A percentile compares a stretch with the other conserved stretches of the same genome.
These are phyloP conservation scores for Hoplias malabaricus DNA, from an alignment of 2,113 vertebrate genomes.

Conservation along the genomic window DNA sequence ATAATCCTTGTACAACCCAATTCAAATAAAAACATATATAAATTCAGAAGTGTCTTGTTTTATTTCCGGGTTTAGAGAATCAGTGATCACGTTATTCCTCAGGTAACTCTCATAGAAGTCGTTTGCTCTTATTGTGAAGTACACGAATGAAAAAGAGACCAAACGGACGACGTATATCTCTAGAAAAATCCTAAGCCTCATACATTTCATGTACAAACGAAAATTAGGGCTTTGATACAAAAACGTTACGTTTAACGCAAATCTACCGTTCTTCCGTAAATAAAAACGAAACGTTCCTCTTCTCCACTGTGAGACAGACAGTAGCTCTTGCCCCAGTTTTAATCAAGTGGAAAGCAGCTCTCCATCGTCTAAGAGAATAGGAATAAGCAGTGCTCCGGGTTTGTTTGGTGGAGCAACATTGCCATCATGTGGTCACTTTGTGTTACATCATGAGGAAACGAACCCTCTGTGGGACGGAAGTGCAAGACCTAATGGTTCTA, in stretches of 20 bases:
- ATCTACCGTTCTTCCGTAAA: neutral
- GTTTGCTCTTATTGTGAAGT: too few relatives aligned
- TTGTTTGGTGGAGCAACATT: constrained; percentile 78
- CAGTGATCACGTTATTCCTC: too few relatives aligned
- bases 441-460: neutral
- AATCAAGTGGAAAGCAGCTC: constrained; percentile 39
- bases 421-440: constrained; percentile 78
- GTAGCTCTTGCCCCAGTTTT: constrained; percentile 36
- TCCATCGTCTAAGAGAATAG: constrained; percentile 16
- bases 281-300: neutral
- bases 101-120: too few relatives aligned
- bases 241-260: neutral
- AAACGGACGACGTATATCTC: too few relatives aligned
- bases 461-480: constrained; percentile 25
- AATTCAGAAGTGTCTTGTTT: too few relatives aligned
- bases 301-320: neutral
- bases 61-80: too few relatives aligned
- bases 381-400: neutral
- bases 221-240: neutral
- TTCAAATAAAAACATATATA: too few relatives aligned
- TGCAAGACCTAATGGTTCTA: constrained; percentile 58
- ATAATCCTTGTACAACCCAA: too few relatives aligned
- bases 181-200: neutral
- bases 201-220: too few relatives aligned
- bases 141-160: too few relatives aligned